Conservation (phyloP, 2,113 vertebrate genomes). For the Heterotis niloticus region DNA sequence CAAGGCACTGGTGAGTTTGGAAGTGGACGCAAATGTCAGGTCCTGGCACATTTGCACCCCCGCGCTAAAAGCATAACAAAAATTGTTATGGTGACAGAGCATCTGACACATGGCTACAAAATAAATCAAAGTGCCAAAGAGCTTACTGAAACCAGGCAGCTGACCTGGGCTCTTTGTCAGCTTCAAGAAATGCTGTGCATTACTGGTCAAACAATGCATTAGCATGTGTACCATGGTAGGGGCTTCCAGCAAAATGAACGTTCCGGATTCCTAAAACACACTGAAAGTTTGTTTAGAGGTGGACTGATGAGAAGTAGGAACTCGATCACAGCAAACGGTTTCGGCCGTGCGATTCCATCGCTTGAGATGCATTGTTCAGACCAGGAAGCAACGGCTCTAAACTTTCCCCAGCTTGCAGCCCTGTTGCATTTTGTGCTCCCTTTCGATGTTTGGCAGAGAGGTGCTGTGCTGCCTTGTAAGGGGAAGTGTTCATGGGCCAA, state of each 20-base stretch:
- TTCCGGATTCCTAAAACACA: not conserved
- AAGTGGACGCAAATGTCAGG: not conserved
- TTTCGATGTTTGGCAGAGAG: not conserved
- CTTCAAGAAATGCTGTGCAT: too few relatives aligned
- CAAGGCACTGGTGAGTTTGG: not conserved
- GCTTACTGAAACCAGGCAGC: not conserved
- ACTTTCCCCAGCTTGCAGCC: not conserved
- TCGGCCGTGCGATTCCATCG: not conserved
- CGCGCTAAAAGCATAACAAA: not conserved
- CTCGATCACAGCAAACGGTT: not conserved
- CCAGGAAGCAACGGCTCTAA: not conserved
- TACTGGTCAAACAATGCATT: not conserved
- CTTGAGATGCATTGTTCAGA: not conserved
- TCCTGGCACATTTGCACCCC: not conserved
- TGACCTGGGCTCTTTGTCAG: not conserved
- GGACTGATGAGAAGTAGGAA: not conserved
- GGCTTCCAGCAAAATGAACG: not conserved
- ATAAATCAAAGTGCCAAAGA: not conserved
- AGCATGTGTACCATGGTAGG: not conserved
- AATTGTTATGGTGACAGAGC: not conserved
- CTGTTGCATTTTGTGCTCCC: not conserved
- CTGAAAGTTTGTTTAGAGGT: not conserved
- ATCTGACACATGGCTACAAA: not conserved
- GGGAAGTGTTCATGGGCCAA: slow-evolving; percentile 17
- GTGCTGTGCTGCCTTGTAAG: too few relatives aligned